Conservation (phyloP, 2,113 vertebrate species). For the Buteo buteo region DNA sequence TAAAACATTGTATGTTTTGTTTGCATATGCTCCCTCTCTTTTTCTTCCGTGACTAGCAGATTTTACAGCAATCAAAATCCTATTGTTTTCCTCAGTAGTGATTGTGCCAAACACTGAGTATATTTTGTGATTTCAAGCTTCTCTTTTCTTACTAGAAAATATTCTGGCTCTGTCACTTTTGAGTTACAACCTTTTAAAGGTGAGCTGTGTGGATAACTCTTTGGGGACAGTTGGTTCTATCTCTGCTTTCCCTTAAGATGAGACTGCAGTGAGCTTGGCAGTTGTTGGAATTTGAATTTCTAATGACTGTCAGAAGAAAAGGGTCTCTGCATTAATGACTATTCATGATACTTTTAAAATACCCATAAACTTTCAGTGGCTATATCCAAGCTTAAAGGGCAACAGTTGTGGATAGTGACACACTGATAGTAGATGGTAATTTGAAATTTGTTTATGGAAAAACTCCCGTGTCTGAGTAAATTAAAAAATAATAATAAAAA, state of each 20-base stretch:
- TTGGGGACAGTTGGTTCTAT: background rate
- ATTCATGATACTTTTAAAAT: background rate
- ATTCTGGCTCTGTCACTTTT: background rate
- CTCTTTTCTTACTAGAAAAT: background rate
- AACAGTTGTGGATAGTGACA: background rate
- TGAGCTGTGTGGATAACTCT: background rate
- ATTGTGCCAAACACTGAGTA: background rate
- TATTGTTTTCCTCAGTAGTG: background rate
- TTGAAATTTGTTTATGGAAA: background rate
- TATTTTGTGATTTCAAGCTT: conserved; percentile 3
- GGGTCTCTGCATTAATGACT: conserved; percentile 3
- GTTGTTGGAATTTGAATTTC: conserved; percentile 42
- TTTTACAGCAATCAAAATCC: background rate
- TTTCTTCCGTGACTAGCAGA: accelerated
- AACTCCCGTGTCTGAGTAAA: background rate
- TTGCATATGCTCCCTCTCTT: background rate
- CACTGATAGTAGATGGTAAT: background rate
- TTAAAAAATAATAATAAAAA: background rate
- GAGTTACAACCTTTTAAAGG: background rate
- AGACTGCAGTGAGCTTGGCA: background rate
- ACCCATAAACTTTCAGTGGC: background rate
- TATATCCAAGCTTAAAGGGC: background rate
- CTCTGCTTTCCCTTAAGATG: background rate
- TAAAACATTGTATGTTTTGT: background rate
- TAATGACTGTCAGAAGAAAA: conserved; percentile 10